A percentile compares a stretch with the other conserved stretches of the same genome.
Evolutionary conservation across 2,113 vertebrate species (phyloP).

Genomic region (Toxotes jaculatrix): DNA sequence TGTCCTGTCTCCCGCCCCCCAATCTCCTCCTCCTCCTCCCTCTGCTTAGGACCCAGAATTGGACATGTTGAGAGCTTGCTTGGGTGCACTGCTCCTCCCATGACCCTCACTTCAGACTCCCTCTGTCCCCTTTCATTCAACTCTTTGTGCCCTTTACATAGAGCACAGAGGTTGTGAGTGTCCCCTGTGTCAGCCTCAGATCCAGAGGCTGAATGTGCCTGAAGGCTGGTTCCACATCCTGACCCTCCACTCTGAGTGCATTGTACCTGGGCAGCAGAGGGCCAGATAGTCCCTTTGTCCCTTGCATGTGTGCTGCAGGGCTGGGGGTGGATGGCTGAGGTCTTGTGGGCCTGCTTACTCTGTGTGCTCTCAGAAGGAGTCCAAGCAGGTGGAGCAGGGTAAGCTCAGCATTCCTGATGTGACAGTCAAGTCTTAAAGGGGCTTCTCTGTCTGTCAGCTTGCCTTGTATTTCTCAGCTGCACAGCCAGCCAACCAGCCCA

Average conservation of each 20-base stretch:
- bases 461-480: conserved; percentile 57
- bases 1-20: conserved; percentile 51
- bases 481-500: conserved; percentile 73
- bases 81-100: conserved; percentile 40
- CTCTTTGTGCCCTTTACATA: conserved; percentile 69
- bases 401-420: conserved; percentile 66
- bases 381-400: conserved; percentile 54
- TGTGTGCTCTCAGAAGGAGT: conserved; percentile 25
- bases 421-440: conserved; percentile 75
- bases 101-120: conserved; percentile 62
- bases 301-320: conserved; percentile 7
- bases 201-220: conserved; percentile 54
- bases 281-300: conserved; percentile 19
- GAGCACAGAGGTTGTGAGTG: conserved; percentile 55
- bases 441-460: conserved; percentile 66
- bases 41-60: conserved; percentile 38
- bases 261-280: conserved; percentile 36
- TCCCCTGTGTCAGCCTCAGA: conserved; percentile 54
- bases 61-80: conserved; percentile 49
- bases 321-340: conserved; percentile 2
- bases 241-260: conserved; percentile 31
- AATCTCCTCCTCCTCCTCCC: neutral
- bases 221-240: conserved; percentile 40
- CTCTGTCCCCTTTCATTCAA: conserved; percentile 64
- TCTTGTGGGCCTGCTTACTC: conserved; percentile 9